Evolutionary conservation across 2,888 invertebrate genomes (phyloP).

Genomic region (Pasiphila rectangulata): DNA sequence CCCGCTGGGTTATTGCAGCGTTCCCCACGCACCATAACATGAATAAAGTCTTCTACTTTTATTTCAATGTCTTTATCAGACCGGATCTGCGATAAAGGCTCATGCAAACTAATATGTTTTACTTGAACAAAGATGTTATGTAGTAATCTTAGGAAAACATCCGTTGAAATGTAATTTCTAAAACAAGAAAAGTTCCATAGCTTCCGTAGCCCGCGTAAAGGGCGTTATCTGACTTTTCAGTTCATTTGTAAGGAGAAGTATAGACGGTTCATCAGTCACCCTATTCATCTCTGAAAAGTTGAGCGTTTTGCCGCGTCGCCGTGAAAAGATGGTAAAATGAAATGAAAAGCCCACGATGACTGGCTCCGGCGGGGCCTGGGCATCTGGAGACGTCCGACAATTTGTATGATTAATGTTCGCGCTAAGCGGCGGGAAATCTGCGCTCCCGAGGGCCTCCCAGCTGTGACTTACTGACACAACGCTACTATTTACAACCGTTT

Average conservation of each 20-base stretch:
- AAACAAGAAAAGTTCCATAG: conserved; percentile 1
- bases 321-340: conserved; percentile 38
- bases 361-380: conserved; percentile 61
- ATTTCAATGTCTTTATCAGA: conserved; percentile 12
- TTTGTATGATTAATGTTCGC: conserved; percentile 63
- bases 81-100: background rate
- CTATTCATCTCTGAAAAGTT: conserved; percentile 38
- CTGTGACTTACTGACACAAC: too few relatives aligned
- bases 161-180: background rate
- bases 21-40: conserved; percentile 9
- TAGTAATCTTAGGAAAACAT: background rate
- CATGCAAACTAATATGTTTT: background rate
- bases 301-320: conserved; percentile 46
- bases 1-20: conserved; percentile 26
- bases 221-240: conserved; percentile 32
- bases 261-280: conserved; percentile 39
- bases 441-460: conserved; percentile 34
- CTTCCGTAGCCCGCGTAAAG: conserved; percentile 3
- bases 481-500: background rate
- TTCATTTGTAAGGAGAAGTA: conserved; percentile 18
- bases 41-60: conserved; percentile 19
- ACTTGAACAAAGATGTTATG: too few relatives aligned
- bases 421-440: conserved; percentile 42
- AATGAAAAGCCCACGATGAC: conserved; percentile 47
- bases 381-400: conserved; percentile 51